Evolutionary conservation across 2,888 invertebrate genomes (phyloP).

Genomic region (Suillia variegata): DNA sequence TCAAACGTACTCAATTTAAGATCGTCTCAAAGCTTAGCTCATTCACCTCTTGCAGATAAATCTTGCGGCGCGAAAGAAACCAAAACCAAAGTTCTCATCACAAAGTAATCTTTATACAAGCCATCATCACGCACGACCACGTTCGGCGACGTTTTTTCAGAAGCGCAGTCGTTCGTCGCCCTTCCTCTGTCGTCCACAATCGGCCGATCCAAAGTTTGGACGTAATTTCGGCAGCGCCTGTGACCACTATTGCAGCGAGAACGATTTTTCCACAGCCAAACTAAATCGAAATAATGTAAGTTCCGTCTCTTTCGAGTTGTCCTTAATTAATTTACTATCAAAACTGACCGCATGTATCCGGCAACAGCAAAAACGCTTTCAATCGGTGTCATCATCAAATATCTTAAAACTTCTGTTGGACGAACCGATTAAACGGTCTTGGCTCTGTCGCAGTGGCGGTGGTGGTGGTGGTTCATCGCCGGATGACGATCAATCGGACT

Average conservation of each 20-base stretch:
- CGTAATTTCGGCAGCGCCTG: conserved; percentile 35
- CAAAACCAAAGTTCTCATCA: conserved; percentile 54
- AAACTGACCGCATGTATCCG: conserved; percentile 10
- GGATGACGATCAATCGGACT: conserved; percentile 49
- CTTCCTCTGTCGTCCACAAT: conserved; percentile 53
- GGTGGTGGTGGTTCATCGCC: conserved; percentile 42
- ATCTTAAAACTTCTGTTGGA: conserved; percentile 56
- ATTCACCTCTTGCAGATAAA: conserved; percentile 59
- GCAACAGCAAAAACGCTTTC: conserved; percentile 30
- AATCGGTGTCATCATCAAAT: conserved; percentile 56
- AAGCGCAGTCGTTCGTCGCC: conserved; percentile 51
- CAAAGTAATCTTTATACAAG: conserved; percentile 38
- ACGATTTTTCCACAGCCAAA: conserved; percentile 35
- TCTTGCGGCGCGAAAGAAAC: conserved; percentile 58
- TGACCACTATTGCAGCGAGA: conserved; percentile 38
- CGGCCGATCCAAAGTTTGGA: conserved; percentile 57
- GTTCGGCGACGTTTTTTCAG: conserved; percentile 56
- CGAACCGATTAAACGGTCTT: conserved; percentile 63
- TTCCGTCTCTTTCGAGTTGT: not conserved
- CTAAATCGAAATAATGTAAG: conserved; percentile 29
- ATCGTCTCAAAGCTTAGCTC: too few species aligned
- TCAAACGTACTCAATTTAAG: too few species aligned
- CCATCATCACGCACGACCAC: conserved; percentile 46
- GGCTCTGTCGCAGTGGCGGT: conserved; percentile 55
- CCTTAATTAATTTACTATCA: not conserved